phyloP scores from a whole-genome alignment of 2,113 vertebrate genomes.

The Zosterops japonicus region DNA sequence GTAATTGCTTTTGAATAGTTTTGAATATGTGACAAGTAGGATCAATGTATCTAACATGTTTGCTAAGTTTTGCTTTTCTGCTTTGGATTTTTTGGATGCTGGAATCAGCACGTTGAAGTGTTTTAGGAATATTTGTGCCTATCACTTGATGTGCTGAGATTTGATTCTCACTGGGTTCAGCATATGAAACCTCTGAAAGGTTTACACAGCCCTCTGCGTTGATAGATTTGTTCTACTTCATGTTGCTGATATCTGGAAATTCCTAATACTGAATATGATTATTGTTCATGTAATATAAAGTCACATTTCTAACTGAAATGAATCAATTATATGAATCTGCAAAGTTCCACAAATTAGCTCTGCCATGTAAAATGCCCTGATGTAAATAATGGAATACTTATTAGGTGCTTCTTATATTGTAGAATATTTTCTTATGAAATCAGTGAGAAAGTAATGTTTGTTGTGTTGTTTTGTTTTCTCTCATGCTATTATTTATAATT shows the following conservation, averaged over 20 bases:
- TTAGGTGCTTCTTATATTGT: not conserved
- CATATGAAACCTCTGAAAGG: not conserved
- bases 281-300: not conserved
- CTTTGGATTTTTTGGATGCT: not conserved
- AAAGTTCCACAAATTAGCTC: slow-evolving; percentile 12
- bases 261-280: not conserved
- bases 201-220: not conserved
- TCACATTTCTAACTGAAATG: slow-evolving; percentile 10
- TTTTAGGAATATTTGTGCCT: not conserved
- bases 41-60: not conserved
- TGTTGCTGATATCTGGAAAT: not conserved
- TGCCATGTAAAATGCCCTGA: not conserved
- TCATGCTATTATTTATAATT: not conserved
- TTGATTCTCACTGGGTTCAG: not conserved
- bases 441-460: not conserved
- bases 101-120: not conserved
- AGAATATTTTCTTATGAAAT: not conserved
- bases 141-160: not conserved
- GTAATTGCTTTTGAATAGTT: not conserved
- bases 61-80: not conserved
- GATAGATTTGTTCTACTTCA: not conserved
- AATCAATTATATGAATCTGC: not conserved
- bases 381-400: not conserved
- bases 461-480: not conserved
- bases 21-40: not conserved